Evolutionary conservation across 1,140 invertebrate genomes (phyloP), one percentile per base, ranked within the genome.

Genomic region (Microplitis mediator): DNA sequence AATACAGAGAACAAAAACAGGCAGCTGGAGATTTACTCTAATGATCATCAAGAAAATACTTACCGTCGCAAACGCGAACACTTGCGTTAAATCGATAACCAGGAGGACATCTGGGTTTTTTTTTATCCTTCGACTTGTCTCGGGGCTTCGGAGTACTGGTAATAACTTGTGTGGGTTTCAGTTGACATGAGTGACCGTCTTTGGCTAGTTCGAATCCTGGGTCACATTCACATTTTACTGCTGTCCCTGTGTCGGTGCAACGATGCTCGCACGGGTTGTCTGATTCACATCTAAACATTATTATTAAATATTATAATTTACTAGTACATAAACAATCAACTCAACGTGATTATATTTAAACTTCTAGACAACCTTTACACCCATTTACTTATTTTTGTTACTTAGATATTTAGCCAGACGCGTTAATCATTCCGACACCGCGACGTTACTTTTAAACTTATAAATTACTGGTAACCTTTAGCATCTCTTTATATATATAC

Each of bases 51-150:
- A 11, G 13, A 67, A 56, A 56, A 45, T 64, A 81, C 86, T 82
- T 86, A 94, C 93, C 93, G 82, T 94, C 91, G 79, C 93, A 94
- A 73, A 89, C 88, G 74, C 90, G 82, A 69, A 88, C 89, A 3
- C 84, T 77, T 13, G 86, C 74, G 79, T 93, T 92, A 73, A 89
- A 92, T 6, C 86, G 82, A 77, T 91, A 94, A 11, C 93, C 93
- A 32, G 80, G 54, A 2, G 92, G 92, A 79, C 92, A 94, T 4
- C 67, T 58, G 4, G 64, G 58, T 23, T 56, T 71, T 3, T 69
- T 70, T 3, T 81, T 76, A 11, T 75, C 68, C 0, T 74, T 79
- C 8, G 64, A 73, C 13, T 51, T 72, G 2, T 70, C 67, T 11
- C 75, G 71, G 13, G 64, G 78, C 32, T 83, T 85, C 31, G 82